Percentiles rank a stretch among this genome's conserved stretches.
phyloP scores from a whole-genome alignment of 2,888 invertebrate species.

The Acanthosepion lycidas region DNA sequence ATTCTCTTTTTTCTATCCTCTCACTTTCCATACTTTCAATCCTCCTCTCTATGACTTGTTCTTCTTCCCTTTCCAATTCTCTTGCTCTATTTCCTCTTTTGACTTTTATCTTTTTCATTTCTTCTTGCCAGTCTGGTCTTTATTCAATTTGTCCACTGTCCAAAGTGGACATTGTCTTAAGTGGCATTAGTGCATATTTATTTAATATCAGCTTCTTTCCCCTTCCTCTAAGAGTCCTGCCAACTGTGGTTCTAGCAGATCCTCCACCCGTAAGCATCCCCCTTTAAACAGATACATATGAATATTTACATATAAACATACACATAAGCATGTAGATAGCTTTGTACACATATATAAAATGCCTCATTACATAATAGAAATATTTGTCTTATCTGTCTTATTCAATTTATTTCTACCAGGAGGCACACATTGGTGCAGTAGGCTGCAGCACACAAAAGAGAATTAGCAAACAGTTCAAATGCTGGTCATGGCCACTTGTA shows the following conservation, averaged over 20 bases:
- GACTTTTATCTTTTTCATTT: neutral
- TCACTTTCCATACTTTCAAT: neutral
- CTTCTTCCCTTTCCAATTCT: neutral
- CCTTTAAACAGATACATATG: neutral
- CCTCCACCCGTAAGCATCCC: neutral
- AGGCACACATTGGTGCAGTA: neutral
- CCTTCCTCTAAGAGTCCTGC: neutral
- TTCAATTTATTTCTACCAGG: neutral
- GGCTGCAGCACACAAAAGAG: neutral
- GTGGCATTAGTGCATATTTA: conserved; percentile 11
- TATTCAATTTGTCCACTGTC: conserved; percentile 33
- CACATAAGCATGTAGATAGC: neutral
- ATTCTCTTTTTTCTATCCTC: neutral
- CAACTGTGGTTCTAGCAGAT: neutral
- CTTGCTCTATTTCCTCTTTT: neutral
- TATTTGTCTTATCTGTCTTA: neutral
- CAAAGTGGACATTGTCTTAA: conserved; percentile 33
- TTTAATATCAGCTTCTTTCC: conserved; percentile 33
- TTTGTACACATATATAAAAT: neutral
- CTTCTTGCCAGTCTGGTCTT: neutral
- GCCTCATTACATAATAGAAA: conserved; percentile 33
- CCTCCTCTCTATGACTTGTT: neutral
- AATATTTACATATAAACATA: neutral
- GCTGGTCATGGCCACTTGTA: neutral
- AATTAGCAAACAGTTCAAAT: neutral